These are phyloP conservation scores for Junonia oenone DNA, from an alignment of 2,888 invertebrate species.

Conservation along the genomic window DNA sequence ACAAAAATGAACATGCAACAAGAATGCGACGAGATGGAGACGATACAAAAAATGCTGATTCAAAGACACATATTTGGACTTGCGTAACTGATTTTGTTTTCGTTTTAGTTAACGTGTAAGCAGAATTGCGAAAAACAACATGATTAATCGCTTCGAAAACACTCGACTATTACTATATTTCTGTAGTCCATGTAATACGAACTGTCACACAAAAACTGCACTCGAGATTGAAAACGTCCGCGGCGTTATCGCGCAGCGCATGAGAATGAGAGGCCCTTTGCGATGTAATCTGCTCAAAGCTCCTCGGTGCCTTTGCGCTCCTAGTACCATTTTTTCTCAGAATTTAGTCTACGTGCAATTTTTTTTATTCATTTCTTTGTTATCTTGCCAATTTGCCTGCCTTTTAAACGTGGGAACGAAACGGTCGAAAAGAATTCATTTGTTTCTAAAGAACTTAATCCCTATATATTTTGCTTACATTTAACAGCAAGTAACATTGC, in stretches of 20 bases:
- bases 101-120: not conserved
- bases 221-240: slow-evolving; percentile 42
- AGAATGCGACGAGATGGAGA: too few relatives aligned
- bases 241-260: slow-evolving; percentile 47
- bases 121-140: slow-evolving; percentile 1
- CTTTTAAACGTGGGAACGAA: slow-evolving; percentile 29
- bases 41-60: not conserved
- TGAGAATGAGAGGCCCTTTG: slow-evolving; percentile 52
- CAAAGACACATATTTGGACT: not conserved
- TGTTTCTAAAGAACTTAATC: not conserved
- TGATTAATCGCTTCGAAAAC: not conserved
- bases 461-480: too few relatives aligned
- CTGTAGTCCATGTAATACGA: slow-evolving; percentile 4
- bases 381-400: slow-evolving; percentile 28
- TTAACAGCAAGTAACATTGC: not conserved
- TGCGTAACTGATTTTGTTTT: not conserved
- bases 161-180: not conserved
- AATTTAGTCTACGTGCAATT: slow-evolving; percentile 30
- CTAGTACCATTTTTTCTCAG: slow-evolving; percentile 43
- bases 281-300: slow-evolving; percentile 58
- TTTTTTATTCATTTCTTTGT: slow-evolving; percentile 15
- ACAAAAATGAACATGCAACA: too few relatives aligned
- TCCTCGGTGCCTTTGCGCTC: slow-evolving; percentile 40
- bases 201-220: slow-evolving; percentile 36
- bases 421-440: not conserved